phyloP scores from a whole-genome alignment of 2,797 vertebrate species.

The Valencia hispanica region DNA sequence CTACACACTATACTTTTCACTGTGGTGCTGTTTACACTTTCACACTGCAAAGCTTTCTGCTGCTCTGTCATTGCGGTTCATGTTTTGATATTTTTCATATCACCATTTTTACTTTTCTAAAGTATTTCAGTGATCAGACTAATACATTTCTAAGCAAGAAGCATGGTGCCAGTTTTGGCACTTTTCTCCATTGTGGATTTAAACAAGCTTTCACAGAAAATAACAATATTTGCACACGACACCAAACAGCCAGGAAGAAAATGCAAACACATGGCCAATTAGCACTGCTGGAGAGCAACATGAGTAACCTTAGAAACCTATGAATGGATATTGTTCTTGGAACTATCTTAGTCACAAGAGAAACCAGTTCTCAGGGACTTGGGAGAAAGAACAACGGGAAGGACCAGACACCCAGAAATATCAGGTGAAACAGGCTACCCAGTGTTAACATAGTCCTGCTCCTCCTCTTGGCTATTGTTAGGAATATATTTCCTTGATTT shows the following conservation, averaged over 20 bases:
- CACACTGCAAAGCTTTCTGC: neutral
- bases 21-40: neutral
- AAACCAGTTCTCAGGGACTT: neutral
- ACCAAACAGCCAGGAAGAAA: neutral
- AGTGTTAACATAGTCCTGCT: neutral
- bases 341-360: neutral
- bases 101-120: neutral
- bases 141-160: neutral
- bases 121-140: neutral
- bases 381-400: neutral
- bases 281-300: neutral
- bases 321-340: too few relatives aligned
- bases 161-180: neutral
- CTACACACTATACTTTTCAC: neutral
- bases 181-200: neutral
- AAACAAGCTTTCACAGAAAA: neutral
- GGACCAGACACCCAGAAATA: neutral
- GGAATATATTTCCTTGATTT: neutral
- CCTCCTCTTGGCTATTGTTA: neutral
- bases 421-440: neutral
- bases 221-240: neutral
- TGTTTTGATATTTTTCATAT: neutral
- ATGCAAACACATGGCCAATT: neutral
- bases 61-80: neutral
- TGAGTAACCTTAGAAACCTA: too few relatives aligned